Evolutionary conservation across 2,888 invertebrate species (phyloP).

Genomic region (Galerucella pusilla): DNA sequence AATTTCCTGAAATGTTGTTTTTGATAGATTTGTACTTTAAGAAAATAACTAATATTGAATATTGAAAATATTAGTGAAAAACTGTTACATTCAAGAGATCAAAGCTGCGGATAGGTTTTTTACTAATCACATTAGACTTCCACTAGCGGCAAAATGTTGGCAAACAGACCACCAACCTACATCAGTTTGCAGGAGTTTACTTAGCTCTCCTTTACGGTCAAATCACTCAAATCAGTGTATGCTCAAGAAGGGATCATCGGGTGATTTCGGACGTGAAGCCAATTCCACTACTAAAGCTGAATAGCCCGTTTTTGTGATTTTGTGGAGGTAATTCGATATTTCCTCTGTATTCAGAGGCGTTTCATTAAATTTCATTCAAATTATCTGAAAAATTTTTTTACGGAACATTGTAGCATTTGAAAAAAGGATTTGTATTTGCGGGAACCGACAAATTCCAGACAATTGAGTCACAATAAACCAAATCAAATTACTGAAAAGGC

Average conservation of each 20-base stretch:
- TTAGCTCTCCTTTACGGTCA: constrained; percentile 50
- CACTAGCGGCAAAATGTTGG: neutral
- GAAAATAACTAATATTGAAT: neutral
- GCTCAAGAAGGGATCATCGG: constrained; percentile 60
- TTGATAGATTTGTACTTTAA: too few relatives aligned
- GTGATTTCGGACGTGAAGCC: constrained; percentile 60
- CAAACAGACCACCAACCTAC: constrained; percentile 11
- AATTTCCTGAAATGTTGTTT: too few relatives aligned
- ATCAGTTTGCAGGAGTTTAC: constrained; percentile 57
- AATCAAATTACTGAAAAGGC: too few relatives aligned
- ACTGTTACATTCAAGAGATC: neutral
- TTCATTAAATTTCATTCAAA: neutral
- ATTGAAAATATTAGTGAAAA: neutral
- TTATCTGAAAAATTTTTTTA: neutral
- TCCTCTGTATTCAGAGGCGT: neutral
- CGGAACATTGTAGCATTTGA: too few relatives aligned
- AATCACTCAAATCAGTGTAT: constrained; percentile 62
- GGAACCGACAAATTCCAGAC: too few relatives aligned
- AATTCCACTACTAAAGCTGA: constrained; percentile 51
- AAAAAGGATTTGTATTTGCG: too few relatives aligned
- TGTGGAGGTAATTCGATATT: neutral
- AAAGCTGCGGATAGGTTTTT: neutral
- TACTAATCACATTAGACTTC: neutral
- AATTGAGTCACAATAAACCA: too few relatives aligned
- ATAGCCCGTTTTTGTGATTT: neutral